A percentile compares a stretch with the other conserved stretches of the same genome.
phyloP scores from a whole-genome alignment of 2,888 invertebrate genomes.

The Zele albiditarsus region DNA sequence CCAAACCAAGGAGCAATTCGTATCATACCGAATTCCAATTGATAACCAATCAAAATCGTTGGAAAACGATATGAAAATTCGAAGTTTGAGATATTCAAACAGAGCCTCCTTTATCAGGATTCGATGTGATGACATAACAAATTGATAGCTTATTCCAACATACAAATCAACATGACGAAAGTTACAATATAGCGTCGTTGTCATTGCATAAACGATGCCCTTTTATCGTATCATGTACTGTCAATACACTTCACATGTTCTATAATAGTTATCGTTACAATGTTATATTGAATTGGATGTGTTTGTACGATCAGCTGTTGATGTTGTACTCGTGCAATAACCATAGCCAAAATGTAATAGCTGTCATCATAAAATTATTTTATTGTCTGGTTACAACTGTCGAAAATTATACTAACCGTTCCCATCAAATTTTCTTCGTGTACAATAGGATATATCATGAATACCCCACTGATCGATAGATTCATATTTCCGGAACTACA shows the following conservation, averaged over 20 bases:
- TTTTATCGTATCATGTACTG: background rate
- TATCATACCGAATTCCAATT: too few relatives aligned
- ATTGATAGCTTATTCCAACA: background rate
- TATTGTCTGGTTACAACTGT: background rate
- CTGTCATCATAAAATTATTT: background rate
- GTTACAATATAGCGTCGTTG: background rate
- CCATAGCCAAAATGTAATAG: background rate
- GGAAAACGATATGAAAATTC: too few relatives aligned
- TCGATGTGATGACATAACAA: background rate
- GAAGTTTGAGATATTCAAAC: too few relatives aligned
- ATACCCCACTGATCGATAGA: background rate
- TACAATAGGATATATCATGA: background rate
- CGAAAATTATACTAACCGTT: background rate
- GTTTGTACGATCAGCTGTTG: background rate
- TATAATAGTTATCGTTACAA: background rate
- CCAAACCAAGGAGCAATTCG: too few relatives aligned
- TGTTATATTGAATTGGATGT: background rate
- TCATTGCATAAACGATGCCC: background rate
- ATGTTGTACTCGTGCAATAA: background rate
- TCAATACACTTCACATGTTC: background rate
- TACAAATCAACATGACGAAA: background rate
- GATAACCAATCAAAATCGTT: too few relatives aligned
- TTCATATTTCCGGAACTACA: background rate
- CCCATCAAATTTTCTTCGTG: background rate
- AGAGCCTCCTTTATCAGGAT: too few relatives aligned